Conservation (phyloP, 2,113 vertebrate species). For the Piaya cayana region DNA sequence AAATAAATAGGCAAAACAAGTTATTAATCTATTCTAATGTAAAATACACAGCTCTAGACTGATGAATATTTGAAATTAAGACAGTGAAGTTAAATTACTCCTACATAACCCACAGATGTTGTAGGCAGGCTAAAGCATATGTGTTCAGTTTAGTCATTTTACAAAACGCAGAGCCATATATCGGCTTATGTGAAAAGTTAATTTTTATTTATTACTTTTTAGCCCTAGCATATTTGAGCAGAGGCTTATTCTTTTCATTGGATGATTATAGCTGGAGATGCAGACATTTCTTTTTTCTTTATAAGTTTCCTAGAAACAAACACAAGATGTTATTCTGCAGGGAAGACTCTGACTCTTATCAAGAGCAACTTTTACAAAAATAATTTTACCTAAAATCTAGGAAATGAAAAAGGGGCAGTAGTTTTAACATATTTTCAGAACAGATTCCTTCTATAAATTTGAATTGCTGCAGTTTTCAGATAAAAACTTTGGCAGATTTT, state of each 20-base stretch:
- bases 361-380: conserved; percentile 14
- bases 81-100: background rate
- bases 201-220: background rate
- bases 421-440: conserved; percentile 44
- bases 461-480: conserved; percentile 52
- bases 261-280: background rate
- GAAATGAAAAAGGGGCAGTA: background rate
- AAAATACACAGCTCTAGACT: background rate
- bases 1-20: background rate
- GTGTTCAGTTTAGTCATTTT: background rate
- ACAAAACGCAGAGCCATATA: background rate
- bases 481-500: conserved; percentile 68
- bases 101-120: background rate
- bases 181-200: background rate
- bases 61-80: background rate
- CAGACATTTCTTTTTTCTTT: background rate
- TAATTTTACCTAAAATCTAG: background rate
- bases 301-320: background rate
- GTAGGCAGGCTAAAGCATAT: background rate
- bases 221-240: background rate
- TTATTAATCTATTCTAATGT: background rate
- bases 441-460: conserved; percentile 48
- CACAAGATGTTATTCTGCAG: background rate
- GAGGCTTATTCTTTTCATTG: background rate
- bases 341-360: background rate